A percentile compares a stretch with the other conserved stretches of the same genome.
phyloP scores from a whole-genome alignment of 2,888 invertebrate genomes.

The Gryllus longicercus region DNA sequence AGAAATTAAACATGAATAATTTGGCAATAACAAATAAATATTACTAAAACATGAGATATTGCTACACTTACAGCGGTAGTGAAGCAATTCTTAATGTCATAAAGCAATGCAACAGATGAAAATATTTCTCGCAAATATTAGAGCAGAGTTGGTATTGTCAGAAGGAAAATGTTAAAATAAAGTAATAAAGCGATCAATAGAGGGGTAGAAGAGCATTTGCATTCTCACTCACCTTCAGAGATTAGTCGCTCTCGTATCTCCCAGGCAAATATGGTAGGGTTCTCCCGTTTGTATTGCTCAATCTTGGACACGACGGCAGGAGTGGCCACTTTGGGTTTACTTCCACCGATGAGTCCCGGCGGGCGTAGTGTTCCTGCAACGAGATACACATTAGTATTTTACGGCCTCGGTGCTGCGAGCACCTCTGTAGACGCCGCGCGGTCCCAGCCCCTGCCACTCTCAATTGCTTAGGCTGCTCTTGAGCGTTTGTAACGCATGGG shows the following conservation, averaged over 20 bases:
- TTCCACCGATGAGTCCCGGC: conserved; percentile 88
- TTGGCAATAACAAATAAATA: too few relatives aligned
- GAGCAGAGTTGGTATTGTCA: background rate
- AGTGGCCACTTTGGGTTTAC: conserved; percentile 96
- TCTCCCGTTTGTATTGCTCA: conserved; percentile 96
- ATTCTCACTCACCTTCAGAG: conserved; percentile 75
- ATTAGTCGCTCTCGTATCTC: conserved; percentile 95
- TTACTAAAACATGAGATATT: too few relatives aligned
- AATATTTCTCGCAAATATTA: background rate
- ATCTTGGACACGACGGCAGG: conserved; percentile 96
- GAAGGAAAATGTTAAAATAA: conserved; percentile 18
- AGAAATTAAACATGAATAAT: too few relatives aligned
- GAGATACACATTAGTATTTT: too few relatives aligned
- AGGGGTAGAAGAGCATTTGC: background rate
- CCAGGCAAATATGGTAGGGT: conserved; percentile 98
- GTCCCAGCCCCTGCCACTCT: too few relatives aligned
- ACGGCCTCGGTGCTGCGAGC: too few relatives aligned
- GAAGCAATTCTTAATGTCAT: too few relatives aligned
- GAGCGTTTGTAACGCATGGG: too few relatives aligned
- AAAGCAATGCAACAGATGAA: too few relatives aligned
- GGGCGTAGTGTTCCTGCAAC: conserved; percentile 80
- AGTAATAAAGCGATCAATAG: background rate
- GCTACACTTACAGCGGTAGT: too few relatives aligned
- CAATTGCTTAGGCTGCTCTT: too few relatives aligned
- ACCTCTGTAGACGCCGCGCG: too few relatives aligned